A percentile compares a stretch with the other conserved stretches of the same genome.
Evolutionary conservation across 2,113 vertebrate genomes (phyloP).

Genomic region (Nycticryphes semicollaris): DNA sequence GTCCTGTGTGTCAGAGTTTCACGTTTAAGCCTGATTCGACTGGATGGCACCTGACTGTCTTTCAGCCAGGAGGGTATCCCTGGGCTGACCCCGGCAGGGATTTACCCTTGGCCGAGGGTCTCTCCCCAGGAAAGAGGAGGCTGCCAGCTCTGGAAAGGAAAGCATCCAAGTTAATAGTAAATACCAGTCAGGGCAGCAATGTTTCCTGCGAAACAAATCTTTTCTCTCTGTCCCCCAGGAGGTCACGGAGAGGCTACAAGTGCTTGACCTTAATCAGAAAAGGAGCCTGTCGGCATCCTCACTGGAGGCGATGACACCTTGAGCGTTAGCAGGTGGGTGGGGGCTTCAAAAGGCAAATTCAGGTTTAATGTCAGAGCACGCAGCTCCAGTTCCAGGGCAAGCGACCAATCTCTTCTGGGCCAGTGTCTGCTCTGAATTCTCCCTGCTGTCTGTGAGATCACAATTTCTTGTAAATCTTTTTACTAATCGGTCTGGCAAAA

Average conservation of each 20-base stretch:
- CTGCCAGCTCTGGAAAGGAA: not conserved
- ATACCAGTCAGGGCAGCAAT: not conserved
- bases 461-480: slow-evolving; percentile 53
- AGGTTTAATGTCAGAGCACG: not conserved
- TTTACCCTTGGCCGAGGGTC: not conserved
- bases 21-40: fast-evolving
- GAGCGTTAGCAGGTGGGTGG: not conserved
- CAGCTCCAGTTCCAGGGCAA: not conserved
- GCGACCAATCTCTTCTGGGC: not conserved
- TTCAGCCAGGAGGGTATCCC: not conserved
- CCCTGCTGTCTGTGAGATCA: slow-evolving; percentile 12
- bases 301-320: not conserved
- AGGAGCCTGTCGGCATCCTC: not conserved
- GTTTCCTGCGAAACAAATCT: not conserved
- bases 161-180: not conserved
- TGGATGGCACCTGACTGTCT: not conserved
- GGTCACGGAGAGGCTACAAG: not conserved
- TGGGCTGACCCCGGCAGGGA: not conserved
- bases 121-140: not conserved
- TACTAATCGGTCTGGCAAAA: not conserved
- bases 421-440: not conserved
- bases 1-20: not conserved
- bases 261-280: not conserved
- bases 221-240: not conserved
- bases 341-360: not conserved